Conservation (phyloP, 2,888 invertebrate species). For the Petrophora chlorosata region DNA sequence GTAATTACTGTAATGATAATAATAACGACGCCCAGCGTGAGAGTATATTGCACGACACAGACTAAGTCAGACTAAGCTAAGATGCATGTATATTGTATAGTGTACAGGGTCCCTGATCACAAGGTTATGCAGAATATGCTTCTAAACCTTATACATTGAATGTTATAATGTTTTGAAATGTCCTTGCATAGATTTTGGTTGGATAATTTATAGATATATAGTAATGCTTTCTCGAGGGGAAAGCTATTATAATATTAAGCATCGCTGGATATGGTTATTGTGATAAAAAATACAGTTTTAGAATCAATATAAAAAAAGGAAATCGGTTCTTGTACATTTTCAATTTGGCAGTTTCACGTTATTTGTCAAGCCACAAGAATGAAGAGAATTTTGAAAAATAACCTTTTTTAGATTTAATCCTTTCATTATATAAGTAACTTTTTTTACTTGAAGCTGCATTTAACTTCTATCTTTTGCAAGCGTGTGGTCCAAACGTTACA, state of each 20-base stretch:
- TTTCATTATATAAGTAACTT: too few species aligned
- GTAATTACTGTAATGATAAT: too few species aligned
- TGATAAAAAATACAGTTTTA: neutral
- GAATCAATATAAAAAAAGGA: too few species aligned
- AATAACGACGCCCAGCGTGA: too few species aligned
- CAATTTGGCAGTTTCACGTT: too few species aligned
- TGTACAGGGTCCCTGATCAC: slow-evolving; percentile 45
- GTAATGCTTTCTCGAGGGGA: too few species aligned
- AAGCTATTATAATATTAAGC: too few species aligned
- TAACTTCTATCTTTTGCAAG: slow-evolving; percentile 65
- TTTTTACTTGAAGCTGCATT: slow-evolving; percentile 14
- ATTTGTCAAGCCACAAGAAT: too few species aligned
- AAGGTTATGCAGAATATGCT: slow-evolving; percentile 14
- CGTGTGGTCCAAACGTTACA: slow-evolving; percentile 75
- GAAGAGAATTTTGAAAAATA: too few species aligned
- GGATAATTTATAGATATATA: too few species aligned
- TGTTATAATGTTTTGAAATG: neutral
- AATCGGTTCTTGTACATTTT: too few species aligned
- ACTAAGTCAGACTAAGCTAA: slow-evolving; percentile 20
- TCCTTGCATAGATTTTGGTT: slow-evolving; percentile 1
- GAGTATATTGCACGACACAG: slow-evolving; percentile 10
- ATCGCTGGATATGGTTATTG: neutral
- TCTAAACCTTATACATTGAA: slow-evolving; percentile 1
- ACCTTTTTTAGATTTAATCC: too few species aligned
- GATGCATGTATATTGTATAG: slow-evolving; percentile 28